Evolutionary conservation across 1,140 invertebrate genomes (phyloP).

Genomic region (Camponotus vicinus): DNA sequence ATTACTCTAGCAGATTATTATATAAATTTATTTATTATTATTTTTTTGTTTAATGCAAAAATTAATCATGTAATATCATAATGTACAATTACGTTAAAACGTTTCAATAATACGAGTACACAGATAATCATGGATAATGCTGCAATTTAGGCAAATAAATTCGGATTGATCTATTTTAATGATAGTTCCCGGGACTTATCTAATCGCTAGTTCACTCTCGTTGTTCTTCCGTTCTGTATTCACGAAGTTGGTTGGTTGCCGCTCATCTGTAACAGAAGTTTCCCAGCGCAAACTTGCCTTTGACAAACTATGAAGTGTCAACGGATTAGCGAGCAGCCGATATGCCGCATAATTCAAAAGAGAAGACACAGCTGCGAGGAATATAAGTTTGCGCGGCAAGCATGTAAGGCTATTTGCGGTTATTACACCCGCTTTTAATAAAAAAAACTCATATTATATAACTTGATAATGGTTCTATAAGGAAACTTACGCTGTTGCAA

Average conservation of each 20-base stretch:
- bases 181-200: background rate
- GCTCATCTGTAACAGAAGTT: conserved; percentile 46
- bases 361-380: conserved; percentile 16
- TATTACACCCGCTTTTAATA: conserved; percentile 34
- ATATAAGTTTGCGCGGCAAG: conserved; percentile 13
- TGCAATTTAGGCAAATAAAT: conserved; percentile 1
- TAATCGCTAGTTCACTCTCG: conserved; percentile 27
- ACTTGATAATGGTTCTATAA: background rate
- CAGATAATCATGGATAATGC: background rate
- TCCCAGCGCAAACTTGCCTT: conserved; percentile 48
- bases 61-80: background rate
- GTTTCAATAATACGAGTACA: background rate
- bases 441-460: conserved; percentile 35
- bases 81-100: background rate
- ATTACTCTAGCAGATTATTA: background rate
- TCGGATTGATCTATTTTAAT: conserved; percentile 32
- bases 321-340: conserved; percentile 28
- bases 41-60: background rate
- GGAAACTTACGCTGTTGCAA: conserved; percentile 17
- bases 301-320: conserved; percentile 46
- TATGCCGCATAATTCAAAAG: conserved; percentile 36
- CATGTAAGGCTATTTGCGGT: conserved; percentile 13
- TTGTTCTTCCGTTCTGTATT: conserved; percentile 35
- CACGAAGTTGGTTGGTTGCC: conserved; percentile 28
- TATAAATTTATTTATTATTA: background rate